Evolutionary conservation across 2,888 invertebrate genomes (phyloP).

Genomic region (Meliscaeva auricollis): DNA sequence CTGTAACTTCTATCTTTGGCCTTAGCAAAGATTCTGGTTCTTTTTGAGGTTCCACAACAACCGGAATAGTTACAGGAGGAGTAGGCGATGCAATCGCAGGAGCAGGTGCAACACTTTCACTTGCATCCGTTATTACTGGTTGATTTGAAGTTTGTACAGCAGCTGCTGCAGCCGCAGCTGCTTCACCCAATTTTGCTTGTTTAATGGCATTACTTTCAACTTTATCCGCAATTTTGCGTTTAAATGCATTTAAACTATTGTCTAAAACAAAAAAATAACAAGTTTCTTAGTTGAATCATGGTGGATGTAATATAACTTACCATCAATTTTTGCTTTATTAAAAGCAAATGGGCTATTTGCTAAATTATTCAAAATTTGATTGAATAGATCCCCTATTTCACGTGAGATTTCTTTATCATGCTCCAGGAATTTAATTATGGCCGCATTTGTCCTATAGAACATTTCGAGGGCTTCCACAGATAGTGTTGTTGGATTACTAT

Average conservation of each 20-base stretch:
- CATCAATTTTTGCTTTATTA: constrained; percentile 84
- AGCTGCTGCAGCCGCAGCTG: constrained; percentile 22
- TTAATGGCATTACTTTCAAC: constrained; percentile 78
- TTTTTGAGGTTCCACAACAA: constrained; percentile 29
- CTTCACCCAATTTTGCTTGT: constrained; percentile 73
- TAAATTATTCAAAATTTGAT: constrained; percentile 84
- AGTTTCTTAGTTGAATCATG: neutral
- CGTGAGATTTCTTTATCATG: constrained; percentile 88
- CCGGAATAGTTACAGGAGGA: neutral
- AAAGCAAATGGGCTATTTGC: constrained; percentile 85
- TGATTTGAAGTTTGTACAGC: constrained; percentile 20
- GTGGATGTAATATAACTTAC: constrained; percentile 76
- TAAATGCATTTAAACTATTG: constrained; percentile 78
- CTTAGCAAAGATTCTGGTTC: constrained; percentile 37
- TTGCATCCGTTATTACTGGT: constrained; percentile 39
- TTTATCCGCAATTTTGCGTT: constrained; percentile 78
- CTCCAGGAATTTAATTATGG: constrained; percentile 94
- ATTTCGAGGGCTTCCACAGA: constrained; percentile 95
- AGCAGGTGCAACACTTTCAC: constrained; percentile 10
- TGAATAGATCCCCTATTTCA: constrained; percentile 86
- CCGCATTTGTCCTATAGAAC: constrained; percentile 93
- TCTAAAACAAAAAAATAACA: constrained; percentile 59
- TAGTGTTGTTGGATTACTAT: constrained; percentile 92
- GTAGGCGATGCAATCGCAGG: neutral
- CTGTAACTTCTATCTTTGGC: constrained; percentile 1